A percentile compares a stretch with the other conserved stretches of the same genome.
phyloP scores from a whole-genome alignment of 2,113 vertebrate genomes.

The Atractosteus spatula region DNA sequence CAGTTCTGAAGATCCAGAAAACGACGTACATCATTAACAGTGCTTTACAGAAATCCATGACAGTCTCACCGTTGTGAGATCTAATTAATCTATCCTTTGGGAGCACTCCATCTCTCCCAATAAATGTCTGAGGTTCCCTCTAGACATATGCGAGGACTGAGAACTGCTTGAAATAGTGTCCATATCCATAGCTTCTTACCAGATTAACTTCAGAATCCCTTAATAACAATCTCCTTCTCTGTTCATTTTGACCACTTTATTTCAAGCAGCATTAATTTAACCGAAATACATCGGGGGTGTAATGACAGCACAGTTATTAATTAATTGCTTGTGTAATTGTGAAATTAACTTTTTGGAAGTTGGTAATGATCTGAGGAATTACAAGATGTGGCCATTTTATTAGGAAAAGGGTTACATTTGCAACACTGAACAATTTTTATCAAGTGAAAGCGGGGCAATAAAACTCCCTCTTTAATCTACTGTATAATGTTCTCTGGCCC shows the following conservation, averaged over 20 bases:
- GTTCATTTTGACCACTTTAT: constrained; percentile 73
- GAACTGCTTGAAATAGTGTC: constrained; percentile 26
- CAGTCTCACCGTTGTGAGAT: constrained; percentile 47
- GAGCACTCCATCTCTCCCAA: constrained; percentile 41
- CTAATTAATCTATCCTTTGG: constrained; percentile 60
- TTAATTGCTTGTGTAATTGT: constrained; percentile 81
- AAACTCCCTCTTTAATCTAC: constrained; percentile 59
- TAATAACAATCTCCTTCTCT: constrained; percentile 70
- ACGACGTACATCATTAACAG: constrained; percentile 13
- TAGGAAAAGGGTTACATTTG: constrained; percentile 49
- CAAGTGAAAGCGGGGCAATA: constrained; percentile 32
- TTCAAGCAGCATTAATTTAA: constrained; percentile 59
- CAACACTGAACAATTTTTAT: constrained; percentile 13
- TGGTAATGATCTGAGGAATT: constrained; percentile 78
- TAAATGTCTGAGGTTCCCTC: constrained; percentile 37
- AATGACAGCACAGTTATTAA: constrained; percentile 80
- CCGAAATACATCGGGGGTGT: constrained; percentile 69
- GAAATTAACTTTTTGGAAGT: constrained; percentile 78
- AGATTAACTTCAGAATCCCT: constrained; percentile 72
- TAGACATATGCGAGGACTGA: constrained; percentile 34
- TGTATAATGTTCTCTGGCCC: constrained; percentile 42
- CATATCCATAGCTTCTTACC: constrained; percentile 51
- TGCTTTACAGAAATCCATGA: constrained; percentile 28
- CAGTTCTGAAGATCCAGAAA: constrained; percentile 4
- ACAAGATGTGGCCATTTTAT: constrained; percentile 51